phyloP scores from a whole-genome alignment of 37 sponge, comb jelly and placozoan species.

The Ephydatia muelleri region DNA sequence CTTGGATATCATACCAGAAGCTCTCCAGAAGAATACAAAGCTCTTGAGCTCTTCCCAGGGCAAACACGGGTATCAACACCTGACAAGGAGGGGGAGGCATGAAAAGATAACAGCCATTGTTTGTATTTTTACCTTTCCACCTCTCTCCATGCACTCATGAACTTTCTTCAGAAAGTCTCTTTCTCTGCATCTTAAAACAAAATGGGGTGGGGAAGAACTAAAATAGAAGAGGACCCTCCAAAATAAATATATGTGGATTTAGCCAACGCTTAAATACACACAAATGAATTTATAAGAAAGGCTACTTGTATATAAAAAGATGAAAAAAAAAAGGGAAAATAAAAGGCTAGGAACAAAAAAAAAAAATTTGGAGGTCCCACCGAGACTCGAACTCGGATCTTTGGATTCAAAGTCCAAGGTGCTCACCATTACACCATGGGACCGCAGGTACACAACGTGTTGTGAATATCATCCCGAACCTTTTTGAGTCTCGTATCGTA shows the following conservation, averaged over 20 bases:
- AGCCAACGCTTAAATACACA: too few species aligned
- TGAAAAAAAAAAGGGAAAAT: not conserved
- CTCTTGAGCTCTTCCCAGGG: conserved; percentile 97
- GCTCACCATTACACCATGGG: conserved; percentile 61
- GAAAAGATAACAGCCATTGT: not conserved
- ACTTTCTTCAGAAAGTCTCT: conserved; percentile 95
- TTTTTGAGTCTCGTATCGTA: conserved; percentile 97
- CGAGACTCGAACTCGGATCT: conserved; percentile 65
- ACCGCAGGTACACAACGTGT: conserved; percentile 32
- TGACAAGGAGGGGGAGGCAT: not conserved
- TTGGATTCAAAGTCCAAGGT: conserved; percentile 75
- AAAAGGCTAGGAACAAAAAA: conserved; percentile 11
- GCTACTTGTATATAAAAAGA: not conserved
- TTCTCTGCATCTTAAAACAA: conserved; percentile 96
- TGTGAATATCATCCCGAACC: conserved; percentile 23
- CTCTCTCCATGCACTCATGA: conserved; percentile 89
- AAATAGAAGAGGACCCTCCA: not conserved
- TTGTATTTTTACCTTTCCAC: conserved; percentile 75
- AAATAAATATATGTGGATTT: not conserved
- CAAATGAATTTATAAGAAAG: too few species aligned
- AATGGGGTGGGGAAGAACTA: not conserved
- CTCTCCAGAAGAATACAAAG: conserved; percentile 94
- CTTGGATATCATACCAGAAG: conserved; percentile 81
- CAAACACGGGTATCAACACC: conserved; percentile 98
- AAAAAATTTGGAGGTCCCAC: conserved; percentile 13